Base-by-base conservation (phyloP, 2,888 invertebrate species). In the Pollenia amentaria region DNA sequence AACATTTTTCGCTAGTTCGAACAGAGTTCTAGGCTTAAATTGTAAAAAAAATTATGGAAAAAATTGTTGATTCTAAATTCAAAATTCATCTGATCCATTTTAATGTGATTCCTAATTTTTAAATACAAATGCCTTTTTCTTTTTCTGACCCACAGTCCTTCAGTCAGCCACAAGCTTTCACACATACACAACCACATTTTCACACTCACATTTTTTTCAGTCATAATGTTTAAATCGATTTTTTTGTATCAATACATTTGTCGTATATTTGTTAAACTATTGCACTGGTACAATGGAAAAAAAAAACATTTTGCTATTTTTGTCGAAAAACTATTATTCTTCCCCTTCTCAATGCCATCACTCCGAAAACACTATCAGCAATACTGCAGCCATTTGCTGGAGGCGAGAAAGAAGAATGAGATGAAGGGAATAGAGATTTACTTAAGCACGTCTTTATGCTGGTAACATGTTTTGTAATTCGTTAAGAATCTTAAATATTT, bases 201-300 rank as follows among this genome's bases (percentile, higher is more conserved):
- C 40, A n/a, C 21, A 46, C 21, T 40, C 21, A 40, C 29, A 65
- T 29, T 78, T 1, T n/a, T 21, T 40, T 11, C 14, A 42, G 42
- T 79, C 62, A 79, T 62, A 53, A 70, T 29, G 42, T 44, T 14
- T 62, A 62, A 72, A 80, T 80, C 44, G 80, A 72, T 64, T 80
- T 80, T 53, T 64, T 29, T 29, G 29, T 29, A 72, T 80, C 62
- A 57, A 69, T 78, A 57, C 11, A 57, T 53, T 14, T 64, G 44
- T 72, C 62, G 40, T 78, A 6, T 29, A 65, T 65, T 65, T 65
- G 16, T 65, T 38, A 48, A 57, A 40, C 57, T 14, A 29, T 29
- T 38, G 6, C 42, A 40, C 48, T 11, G 40, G 16, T 42, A 60
- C 42, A 78, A 60, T 18, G 12, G n/a, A 55, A 46, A 40, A 8